Conservation (phyloP, 2,113 vertebrate species). For the Leiothrix lutea region DNA sequence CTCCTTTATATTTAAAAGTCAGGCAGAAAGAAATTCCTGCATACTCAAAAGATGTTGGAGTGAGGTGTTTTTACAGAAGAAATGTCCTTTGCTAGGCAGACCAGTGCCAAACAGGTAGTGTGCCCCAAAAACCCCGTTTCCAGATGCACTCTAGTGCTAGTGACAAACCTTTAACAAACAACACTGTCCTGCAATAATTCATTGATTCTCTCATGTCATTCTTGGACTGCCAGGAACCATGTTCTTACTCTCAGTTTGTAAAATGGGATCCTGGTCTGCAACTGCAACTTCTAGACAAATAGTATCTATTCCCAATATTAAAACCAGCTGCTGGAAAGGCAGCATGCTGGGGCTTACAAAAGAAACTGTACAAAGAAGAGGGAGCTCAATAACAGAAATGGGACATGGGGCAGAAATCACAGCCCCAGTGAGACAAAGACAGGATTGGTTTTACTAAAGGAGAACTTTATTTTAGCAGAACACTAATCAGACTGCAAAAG, state of each 20-base stretch:
- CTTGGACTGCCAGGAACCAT: not conserved
- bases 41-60: not conserved
- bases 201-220: not conserved
- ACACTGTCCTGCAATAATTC: not conserved
- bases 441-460: conserved; percentile 6
- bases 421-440: not conserved
- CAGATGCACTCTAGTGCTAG: not conserved
- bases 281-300: conserved; percentile 42
- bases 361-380: conserved; percentile 30
- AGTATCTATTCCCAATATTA: conserved; percentile 44
- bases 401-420: conserved; percentile 5
- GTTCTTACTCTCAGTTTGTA: not conserved
- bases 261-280: conserved; percentile 1
- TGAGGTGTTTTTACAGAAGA: not conserved
- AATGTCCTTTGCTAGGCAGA: not conserved
- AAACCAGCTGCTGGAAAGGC: conserved; percentile 35
- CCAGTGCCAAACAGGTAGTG: not conserved
- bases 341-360: conserved; percentile 43
- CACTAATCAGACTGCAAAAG: not conserved
- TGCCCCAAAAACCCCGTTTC: not conserved
- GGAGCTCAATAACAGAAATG: conserved; percentile 25
- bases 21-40: not conserved
- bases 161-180: not conserved
- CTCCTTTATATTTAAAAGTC: not conserved
- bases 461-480: not conserved